Percentiles rank a stretch among this genome's conserved stretches.
Conservation (phyloP, 2,888 invertebrate genomes). For the Cataglyphis albicans region DNA sequence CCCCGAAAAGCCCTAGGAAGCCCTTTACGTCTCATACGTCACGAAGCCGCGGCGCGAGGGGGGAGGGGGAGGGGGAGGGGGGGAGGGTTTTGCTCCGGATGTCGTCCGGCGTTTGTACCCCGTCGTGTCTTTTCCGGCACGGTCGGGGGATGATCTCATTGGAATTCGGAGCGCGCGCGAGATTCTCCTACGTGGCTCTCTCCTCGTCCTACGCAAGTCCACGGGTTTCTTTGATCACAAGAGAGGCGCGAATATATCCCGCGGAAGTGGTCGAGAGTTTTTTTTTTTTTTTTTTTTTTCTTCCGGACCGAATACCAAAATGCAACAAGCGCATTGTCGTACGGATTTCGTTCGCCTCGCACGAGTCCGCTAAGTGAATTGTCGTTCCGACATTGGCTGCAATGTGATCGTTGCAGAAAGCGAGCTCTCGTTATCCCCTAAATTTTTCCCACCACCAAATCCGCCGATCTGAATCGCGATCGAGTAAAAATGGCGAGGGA, state of each 20-base stretch:
- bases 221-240: conserved; percentile 25
- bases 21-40: conserved; percentile 11
- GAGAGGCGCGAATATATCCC: conserved; percentile 17
- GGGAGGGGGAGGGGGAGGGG: background rate
- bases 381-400: background rate
- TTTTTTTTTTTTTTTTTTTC: conserved; percentile 2
- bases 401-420: conserved; percentile 20
- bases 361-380: conserved; percentile 35
- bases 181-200: conserved; percentile 45
- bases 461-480: background rate
- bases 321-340: conserved; percentile 69
- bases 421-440: conserved; percentile 12
- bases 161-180: conserved; percentile 57
- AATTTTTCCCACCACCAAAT: background rate
- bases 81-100: background rate
- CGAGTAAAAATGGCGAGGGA: background rate
- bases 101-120: conserved; percentile 62
- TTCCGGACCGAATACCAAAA: conserved; percentile 65
- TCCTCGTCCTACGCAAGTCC: conserved; percentile 13
- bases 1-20: conserved; percentile 1
- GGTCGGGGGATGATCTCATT: conserved; percentile 55
- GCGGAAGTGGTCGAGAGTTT: background rate
- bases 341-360: conserved; percentile 17
- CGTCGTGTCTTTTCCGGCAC: conserved; percentile 35
- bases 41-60: background rate